phyloP scores from a whole-genome alignment of 2,797 vertebrate species.

The Tragelaphus eurycerus region DNA sequence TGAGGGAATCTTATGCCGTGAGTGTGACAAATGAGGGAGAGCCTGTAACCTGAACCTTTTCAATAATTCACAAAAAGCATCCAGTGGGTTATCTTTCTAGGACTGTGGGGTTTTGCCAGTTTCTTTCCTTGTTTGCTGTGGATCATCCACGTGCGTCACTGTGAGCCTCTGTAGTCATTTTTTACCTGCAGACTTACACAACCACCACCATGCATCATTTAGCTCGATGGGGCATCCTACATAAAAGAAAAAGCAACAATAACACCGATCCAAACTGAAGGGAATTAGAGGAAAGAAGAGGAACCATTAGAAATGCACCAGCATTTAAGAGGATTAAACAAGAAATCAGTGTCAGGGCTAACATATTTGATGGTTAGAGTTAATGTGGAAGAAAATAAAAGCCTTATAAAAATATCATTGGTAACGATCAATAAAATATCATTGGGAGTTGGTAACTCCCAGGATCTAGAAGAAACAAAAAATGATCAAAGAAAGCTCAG shows the following conservation, averaged over 20 bases:
- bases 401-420: not conserved
- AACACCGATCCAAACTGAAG: rapidly evolving
- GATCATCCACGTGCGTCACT: not conserved
- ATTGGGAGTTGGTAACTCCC: not conserved
- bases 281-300: not conserved
- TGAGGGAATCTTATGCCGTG: rapidly evolving
- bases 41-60: not conserved
- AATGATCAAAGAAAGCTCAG: not conserved
- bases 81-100: too few relatives aligned
- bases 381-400: not conserved
- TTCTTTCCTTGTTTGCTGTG: not conserved
- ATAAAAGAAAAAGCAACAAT: not conserved
- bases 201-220: rapidly evolving
- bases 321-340: too few relatives aligned
- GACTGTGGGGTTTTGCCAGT: not conserved
- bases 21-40: rapidly evolving
- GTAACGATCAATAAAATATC: not conserved
- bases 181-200: not conserved
- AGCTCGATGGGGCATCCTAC: too few relatives aligned
- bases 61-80: not conserved
- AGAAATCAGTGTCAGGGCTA: not conserved
- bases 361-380: not conserved
- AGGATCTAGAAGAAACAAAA: not conserved
- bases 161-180: not conserved
- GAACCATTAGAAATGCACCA: not conserved